phyloP scores from a whole-genome alignment of 2,888 invertebrate species.

The Sminthurinus aureus region DNA sequence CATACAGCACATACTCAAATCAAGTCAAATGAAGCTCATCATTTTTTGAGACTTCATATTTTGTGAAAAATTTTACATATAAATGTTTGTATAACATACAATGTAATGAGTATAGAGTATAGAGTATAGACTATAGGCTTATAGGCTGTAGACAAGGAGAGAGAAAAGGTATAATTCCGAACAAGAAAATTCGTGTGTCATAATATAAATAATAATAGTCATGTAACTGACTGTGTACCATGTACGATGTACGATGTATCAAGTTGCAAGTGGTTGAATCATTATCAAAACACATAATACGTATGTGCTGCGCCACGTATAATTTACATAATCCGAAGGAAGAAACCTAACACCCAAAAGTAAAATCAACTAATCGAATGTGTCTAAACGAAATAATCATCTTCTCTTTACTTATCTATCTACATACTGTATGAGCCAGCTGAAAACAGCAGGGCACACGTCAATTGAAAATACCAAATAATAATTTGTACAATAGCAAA shows the following conservation, averaged over 20 bases:
- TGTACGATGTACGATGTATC: not conserved
- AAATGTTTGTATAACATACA: no score
- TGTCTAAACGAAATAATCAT: no score
- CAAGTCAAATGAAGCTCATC: not conserved
- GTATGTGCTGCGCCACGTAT: not conserved
- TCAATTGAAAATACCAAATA: not conserved
- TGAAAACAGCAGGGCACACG: no score
- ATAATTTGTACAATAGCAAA: not conserved
- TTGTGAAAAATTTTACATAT: not conserved
- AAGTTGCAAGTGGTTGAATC: conserved; percentile 4
- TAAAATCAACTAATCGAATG: not conserved
- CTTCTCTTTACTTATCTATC: not conserved
- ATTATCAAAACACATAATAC: not conserved
- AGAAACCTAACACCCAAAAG: conserved; percentile 3
- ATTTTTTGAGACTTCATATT: not conserved
- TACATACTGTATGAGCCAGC: not conserved
- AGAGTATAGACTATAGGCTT: no score
- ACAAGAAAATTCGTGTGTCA: conserved; percentile 3
- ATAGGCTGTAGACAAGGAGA: not conserved
- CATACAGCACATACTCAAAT: not conserved
- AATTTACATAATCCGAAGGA: not conserved
- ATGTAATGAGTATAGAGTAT: no score
- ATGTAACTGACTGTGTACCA: no score
- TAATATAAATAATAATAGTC: not conserved
- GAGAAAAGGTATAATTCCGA: not conserved